Conservation (phyloP, 2,113 vertebrate species). For the Craseonycteris thonglongyai region DNA sequence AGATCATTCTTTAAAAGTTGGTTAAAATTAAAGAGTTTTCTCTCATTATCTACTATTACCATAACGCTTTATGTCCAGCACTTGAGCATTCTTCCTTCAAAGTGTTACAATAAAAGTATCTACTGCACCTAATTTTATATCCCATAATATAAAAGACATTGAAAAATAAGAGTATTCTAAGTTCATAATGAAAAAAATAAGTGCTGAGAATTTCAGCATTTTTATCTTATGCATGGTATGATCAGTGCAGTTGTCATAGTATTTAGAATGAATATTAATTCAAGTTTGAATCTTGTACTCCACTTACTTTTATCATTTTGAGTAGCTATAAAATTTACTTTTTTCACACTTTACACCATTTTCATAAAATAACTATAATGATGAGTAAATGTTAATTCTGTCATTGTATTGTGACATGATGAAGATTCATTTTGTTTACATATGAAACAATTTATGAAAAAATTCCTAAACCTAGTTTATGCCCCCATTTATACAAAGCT, state of each 20-base stretch:
- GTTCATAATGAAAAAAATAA: conserved; percentile 57
- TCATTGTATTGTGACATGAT: conserved; percentile 10
- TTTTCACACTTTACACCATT: conserved; percentile 46
- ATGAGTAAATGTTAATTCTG: conserved; percentile 41
- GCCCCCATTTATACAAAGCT: neutral
- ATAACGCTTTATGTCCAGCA: conserved; percentile 69
- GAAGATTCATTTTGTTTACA: conserved; percentile 1
- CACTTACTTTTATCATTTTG: neutral
- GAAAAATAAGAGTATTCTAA: conserved; percentile 61
- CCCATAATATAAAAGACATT: conserved; percentile 62
- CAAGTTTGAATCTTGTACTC: neutral
- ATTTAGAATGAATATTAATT: conserved; percentile 61
- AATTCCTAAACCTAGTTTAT: neutral
- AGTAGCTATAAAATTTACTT: conserved; percentile 25
- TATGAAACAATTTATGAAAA: conserved; percentile 49
- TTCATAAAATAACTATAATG: conserved; percentile 43
- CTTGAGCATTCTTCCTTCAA: conserved; percentile 63
- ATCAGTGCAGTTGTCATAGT: neutral
- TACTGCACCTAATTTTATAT: conserved; percentile 67
- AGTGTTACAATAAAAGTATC: conserved; percentile 64
- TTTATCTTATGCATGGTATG: conserved; percentile 33
- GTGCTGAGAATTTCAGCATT: conserved; percentile 1
- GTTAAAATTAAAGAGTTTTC: conserved; percentile 70
- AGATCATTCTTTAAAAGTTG: conserved; percentile 48
- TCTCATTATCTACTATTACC: conserved; percentile 66